Evolutionary conservation across 1,140 invertebrate species (phyloP).

Genomic region (Drosophila nigromelanica): DNA sequence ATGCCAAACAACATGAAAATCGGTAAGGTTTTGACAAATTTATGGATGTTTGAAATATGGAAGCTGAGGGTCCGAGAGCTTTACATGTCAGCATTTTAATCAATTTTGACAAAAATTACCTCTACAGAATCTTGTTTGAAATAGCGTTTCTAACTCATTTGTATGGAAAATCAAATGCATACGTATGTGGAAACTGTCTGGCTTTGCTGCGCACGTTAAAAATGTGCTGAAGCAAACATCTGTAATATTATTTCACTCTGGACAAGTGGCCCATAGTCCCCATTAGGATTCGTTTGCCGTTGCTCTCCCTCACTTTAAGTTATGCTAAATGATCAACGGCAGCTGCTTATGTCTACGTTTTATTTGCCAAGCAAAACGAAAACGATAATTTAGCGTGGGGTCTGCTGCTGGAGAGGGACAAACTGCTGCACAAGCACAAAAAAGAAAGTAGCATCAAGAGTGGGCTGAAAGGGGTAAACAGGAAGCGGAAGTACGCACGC

Average conservation of each 20-base stretch:
- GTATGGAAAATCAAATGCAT: neutral
- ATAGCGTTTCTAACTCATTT: too few species aligned
- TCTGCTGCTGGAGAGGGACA: neutral
- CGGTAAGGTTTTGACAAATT: too few species aligned
- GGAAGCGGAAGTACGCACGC: constrained; percentile 67
- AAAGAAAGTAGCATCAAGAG: constrained; percentile 40
- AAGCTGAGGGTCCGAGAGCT: too few species aligned
- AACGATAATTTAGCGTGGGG: constrained; percentile 69
- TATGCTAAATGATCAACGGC: constrained; percentile 78
- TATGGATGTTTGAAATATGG: too few species aligned
- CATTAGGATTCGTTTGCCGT: constrained; percentile 60
- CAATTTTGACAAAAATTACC: too few species aligned
- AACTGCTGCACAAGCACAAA: constrained; percentile 49
- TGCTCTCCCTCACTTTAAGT: constrained; percentile 48
- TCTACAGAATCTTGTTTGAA: too few species aligned
- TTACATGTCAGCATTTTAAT: too few species aligned
- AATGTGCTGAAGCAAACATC: neutral
- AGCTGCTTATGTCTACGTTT: constrained; percentile 70
- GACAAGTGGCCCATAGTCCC: constrained; percentile 35
- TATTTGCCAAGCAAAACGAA: constrained; percentile 75
- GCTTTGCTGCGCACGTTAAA: neutral
- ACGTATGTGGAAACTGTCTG: neutral
- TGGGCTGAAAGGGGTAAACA: constrained; percentile 64
- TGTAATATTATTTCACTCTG: neutral
- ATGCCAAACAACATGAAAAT: too few species aligned